Base-by-base conservation (phyloP, 30 jellyfish, hydroid and myxozoan species). In the Phacellophora camtschatica region DNA sequence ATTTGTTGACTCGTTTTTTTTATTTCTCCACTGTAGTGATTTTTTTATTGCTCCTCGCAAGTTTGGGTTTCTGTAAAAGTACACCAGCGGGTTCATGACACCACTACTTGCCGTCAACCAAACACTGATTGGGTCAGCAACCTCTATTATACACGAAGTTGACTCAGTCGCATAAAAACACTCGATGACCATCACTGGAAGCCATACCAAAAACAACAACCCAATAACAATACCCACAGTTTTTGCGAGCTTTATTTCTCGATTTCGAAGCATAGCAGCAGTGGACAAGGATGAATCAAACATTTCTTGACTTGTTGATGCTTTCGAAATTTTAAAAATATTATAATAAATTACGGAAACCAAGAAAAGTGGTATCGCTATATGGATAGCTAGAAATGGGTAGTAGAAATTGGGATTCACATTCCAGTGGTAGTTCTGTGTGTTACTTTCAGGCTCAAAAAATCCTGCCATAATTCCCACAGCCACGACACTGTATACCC, bases 51-150 rank as follows among this genome's bases (percentile, higher is more conserved):
- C 88, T 2, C 27, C 34, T 45, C 96, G 86, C 34, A 77, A 59
- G 35, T 61, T 33, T 5, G 82, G 61, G 68, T 88, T 88, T 25
- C 89, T 74, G 88, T 65, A 71, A 0, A 76, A 78, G 67, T 78
- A 77, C 0, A 88, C 81, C 5, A 88, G 0, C 1, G 97, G 97
- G 54, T 88, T 88, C 70, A 79, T 61, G 34, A 79, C 75, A 7
- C 95, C 97, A 25, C 58, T 78, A 22, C 53, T 46, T 11, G 72
- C 77, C 3, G 95, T 69, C 23, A 88, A 48, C 94, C 97, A 88
- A 41, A 88, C 97, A 51, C 95, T 88, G 53, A 73, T 86, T 1
- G 90, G 88, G 6, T 95, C 97, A 12, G 88, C 90, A 19, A 67
- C 78, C 33, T 82, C 79, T 7, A 79, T 82, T 2, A 71, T 34